These are phyloP conservation scores for Tetragnatha versicolor DNA, from an alignment of 1,140 invertebrate species.

Conservation along the genomic window DNA sequence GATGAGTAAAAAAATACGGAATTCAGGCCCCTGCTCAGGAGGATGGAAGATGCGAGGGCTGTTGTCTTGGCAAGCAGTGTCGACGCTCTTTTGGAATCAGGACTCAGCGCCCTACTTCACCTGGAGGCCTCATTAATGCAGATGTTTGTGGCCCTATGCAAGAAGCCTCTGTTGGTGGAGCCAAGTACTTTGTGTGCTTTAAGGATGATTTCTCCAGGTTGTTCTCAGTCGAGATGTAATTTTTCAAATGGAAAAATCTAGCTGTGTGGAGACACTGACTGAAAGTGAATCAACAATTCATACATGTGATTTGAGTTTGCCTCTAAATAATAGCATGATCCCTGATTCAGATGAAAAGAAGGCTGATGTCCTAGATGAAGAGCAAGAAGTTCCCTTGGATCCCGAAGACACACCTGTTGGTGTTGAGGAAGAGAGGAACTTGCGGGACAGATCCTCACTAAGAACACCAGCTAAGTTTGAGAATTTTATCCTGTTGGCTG, in stretches of 20 bases:
- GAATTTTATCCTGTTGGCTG: background rate
- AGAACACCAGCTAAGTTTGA: background rate
- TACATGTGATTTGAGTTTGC: too few species aligned
- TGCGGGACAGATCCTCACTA: background rate
- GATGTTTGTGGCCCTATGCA: slow-evolving; percentile 66
- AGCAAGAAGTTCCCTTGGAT: too few species aligned
- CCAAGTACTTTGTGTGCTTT: slow-evolving; percentile 57
- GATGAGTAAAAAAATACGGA: background rate
- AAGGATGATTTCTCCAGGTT: slow-evolving; percentile 34
- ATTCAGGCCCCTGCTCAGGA: too few species aligned
- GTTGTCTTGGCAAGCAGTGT: background rate
- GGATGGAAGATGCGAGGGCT: slow-evolving; percentile 12
- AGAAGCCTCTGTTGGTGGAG: slow-evolving; percentile 59
- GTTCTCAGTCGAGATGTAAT: too few species aligned
- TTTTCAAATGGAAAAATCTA: too few species aligned
- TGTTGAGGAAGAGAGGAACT: too few species aligned
- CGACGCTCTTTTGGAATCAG: background rate
- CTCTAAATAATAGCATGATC: too few species aligned
- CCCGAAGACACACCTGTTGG: too few species aligned
- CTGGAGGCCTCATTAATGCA: background rate
- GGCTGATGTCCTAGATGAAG: background rate
- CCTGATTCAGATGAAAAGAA: background rate
- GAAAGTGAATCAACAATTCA: background rate
- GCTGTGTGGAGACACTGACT: background rate
- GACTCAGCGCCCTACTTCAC: background rate